Evolutionary conservation across 1,140 invertebrate genomes (phyloP), one percentile per base, ranked within the genome.

Genomic region (Melitaea cinxia): DNA sequence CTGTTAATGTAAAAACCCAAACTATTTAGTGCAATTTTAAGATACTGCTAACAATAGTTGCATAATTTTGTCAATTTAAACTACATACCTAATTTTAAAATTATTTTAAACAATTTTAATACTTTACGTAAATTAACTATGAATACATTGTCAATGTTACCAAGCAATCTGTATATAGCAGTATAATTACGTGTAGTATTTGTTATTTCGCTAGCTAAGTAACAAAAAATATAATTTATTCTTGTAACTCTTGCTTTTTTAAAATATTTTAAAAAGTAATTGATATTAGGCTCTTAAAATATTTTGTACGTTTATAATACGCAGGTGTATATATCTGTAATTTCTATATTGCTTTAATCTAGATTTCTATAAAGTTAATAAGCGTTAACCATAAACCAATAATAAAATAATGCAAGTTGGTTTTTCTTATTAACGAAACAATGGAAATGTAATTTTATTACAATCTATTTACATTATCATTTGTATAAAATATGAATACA

Each of bases 261-360:
- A 23, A 10, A 4, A 7, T 23, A 19, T 47, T 47, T n/a, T 39
- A 15, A 17, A n/a, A 39, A 21, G 4, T 5, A 21, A 47, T 23
- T 23, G 7, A 47, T 23, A 12, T 4, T 47, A 47, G 37, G 37
- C 14, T 39, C 14, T 39, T 39, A 39, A 39, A 10, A 19, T 23
- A 47, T 47, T 47, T 47, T 47, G 42, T 47, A 47, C 42, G 21
- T 47, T 47, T 47, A 47, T 47, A 47, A 12, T 17, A 47, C 4
- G 23, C 19, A 21, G 2, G 19, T 47, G 10, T 4, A 23, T 21
- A 21, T 21, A 47, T 47, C 17, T 42, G 37, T 42, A 42, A 17
- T 42, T 42, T 7, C 14, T 42, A 42, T 10, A 17, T 6, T 42
- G 9, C 15, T 42, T 39, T 39, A 15, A 39, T 15, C 7, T 5